Evolutionary conservation across 2,888 invertebrate genomes (phyloP).

Genomic region (Drosophila austrosaltans): DNA sequence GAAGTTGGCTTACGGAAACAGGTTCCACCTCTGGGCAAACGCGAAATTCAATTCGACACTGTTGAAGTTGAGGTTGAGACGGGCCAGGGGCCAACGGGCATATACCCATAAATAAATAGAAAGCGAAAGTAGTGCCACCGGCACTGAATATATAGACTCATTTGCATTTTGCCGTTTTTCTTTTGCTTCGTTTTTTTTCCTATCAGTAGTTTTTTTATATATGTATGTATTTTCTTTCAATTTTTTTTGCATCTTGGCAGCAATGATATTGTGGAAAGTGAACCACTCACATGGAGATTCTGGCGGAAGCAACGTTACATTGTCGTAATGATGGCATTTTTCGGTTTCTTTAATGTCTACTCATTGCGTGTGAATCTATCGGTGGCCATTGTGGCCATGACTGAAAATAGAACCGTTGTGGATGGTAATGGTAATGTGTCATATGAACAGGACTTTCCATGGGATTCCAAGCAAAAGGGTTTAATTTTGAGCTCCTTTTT

Average conservation of each 20-base stretch:
- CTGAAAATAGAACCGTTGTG: slow-evolving; percentile 87
- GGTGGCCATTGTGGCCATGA: slow-evolving; percentile 97
- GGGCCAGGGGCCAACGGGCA: slow-evolving; percentile 11
- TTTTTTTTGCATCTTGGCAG: slow-evolving; percentile 46
- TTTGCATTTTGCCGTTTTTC: slow-evolving; percentile 28
- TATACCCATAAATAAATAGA: slow-evolving; percentile 31
- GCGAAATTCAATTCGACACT: slow-evolving; percentile 7
- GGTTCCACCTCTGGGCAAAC: slow-evolving; percentile 55
- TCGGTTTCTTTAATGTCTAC: slow-evolving; percentile 93
- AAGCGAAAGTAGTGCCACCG: slow-evolving; percentile 59
- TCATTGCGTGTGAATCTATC: slow-evolving; percentile 94
- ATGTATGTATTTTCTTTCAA: neutral
- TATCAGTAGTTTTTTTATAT: neutral
- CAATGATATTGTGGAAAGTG: slow-evolving; percentile 76
- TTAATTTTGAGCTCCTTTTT: slow-evolving; percentile 93
- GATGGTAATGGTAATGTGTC: slow-evolving; percentile 87
- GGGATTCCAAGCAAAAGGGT: slow-evolving; percentile 91
- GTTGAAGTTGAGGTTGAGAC: slow-evolving; percentile 4
- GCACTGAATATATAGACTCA: slow-evolving; percentile 15
- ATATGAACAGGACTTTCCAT: slow-evolving; percentile 90
- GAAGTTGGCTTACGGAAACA: slow-evolving; percentile 49
- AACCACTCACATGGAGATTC: slow-evolving; percentile 86
- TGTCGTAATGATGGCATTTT: slow-evolving; percentile 90
- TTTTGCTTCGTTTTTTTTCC: neutral
- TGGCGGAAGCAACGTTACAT: slow-evolving; percentile 90